Base-by-base conservation (phyloP, 1,140 invertebrate species). In the Trissolcus basalis region DNA sequence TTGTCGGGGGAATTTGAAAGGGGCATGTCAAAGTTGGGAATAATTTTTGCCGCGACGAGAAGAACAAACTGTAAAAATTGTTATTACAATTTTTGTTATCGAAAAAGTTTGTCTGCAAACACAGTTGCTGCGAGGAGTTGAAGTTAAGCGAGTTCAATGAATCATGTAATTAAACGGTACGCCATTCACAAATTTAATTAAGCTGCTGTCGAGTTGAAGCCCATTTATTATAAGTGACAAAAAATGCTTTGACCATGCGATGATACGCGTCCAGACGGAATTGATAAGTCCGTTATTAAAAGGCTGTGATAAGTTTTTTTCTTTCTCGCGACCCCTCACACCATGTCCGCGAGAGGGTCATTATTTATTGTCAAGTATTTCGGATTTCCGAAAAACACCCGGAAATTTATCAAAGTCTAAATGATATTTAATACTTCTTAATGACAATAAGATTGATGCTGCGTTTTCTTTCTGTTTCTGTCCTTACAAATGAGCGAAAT, bases 141-240 rank as follows among this genome's bases (percentile, higher is more conserved):
- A 58, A 59, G 58, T 60, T 51, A 53, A 73, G 67, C 64, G 54
- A 73, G 70, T 33, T 53, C 50, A 59, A 78, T 78, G 76, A 78
- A 78, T 78, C 76, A 70, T 65, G 51, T 70, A 70, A 78, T 78
- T 78, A 73, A 56, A 65, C 60, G 33, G 47, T 8, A 41, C 50
- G 36, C 19, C 49, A 44, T 70, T 60, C 11, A 51, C 44, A 65
- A 78, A 78, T 78, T 78, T 73, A 78, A 78, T 78, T 78, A 78
- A 58, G 55, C 59, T 61, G 11, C 65, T 61, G 70, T 65, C 60
- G 64, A 58, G 36, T 35, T 27, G 7, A 11, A 65, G 49, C 32
- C 64, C 64, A 65, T 78, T 72, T 59, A 68, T 77, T 77, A 72
- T 78, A 61, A 45, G 59, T 33, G 60, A 50, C 36, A 45, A 44